Percentiles rank a stretch among this genome's conserved stretches.
Evolutionary conservation across 2,113 vertebrate genomes (phyloP).

Genomic region (Anolis sagrei): DNA sequence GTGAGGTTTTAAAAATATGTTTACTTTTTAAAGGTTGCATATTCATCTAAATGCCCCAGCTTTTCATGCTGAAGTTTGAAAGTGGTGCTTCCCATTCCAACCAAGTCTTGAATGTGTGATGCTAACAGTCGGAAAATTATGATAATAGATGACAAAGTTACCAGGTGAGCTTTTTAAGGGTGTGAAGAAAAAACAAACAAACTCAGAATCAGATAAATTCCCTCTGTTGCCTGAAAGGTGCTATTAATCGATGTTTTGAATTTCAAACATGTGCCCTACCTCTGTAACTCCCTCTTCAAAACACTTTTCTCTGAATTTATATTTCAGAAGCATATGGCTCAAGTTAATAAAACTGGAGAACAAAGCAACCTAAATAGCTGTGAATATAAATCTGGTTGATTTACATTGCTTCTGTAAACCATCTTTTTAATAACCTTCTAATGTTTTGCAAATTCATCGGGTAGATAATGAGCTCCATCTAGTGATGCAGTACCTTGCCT

Average conservation of each 20-base stretch:
- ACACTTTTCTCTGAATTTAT: conserved; percentile 32
- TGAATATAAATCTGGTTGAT: conserved; percentile 36
- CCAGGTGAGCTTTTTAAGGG: not conserved
- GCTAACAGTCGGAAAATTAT: not conserved
- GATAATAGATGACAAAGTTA: not conserved
- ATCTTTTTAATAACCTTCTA: fast-evolving
- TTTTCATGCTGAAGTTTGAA: not conserved
- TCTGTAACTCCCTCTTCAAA: not conserved
- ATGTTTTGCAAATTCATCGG: not conserved
- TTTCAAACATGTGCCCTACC: not conserved
- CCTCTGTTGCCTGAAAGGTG: not conserved
- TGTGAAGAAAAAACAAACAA: not conserved
- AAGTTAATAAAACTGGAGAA: conserved; percentile 27
- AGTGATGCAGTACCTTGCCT: not conserved
- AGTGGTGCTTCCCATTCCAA: not conserved
- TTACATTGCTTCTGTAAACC: not conserved
- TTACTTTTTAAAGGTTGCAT: not conserved
- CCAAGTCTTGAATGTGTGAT: not conserved
- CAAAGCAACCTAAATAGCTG: conserved; percentile 30
- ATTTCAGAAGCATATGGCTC: conserved; percentile 21
- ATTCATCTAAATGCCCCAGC: not conserved
- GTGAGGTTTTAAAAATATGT: not conserved
- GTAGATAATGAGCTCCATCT: conserved; percentile 63
- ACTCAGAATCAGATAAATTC: not conserved
- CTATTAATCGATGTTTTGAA: not conserved